Base-by-base conservation (phyloP, 2,113 vertebrate species). In the Poeciliopsis occidentalis region DNA sequence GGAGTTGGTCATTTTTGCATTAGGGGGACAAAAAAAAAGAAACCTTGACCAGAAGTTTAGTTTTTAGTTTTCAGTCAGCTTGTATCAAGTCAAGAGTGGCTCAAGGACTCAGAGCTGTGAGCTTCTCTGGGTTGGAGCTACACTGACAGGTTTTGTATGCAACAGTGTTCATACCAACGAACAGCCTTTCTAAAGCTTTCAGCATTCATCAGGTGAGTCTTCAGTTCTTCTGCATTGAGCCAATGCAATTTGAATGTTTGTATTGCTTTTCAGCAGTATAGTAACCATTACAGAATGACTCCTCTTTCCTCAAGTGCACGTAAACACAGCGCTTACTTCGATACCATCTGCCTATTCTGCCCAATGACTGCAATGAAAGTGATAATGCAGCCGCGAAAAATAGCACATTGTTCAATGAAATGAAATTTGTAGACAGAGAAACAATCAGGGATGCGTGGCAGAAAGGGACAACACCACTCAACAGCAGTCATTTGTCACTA, bases 401-500 rank as follows among this genome's bases (percentile, higher is more conserved):
- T 89, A 57, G 84, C 64, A 73, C 81, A 85, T 88, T 90, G 88
- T 90, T 86, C 73, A 85, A 62, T 41, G 75, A 89, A 91, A 93
- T 90, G 81, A 89, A 87, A 90, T 89, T 69, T 8, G 7, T 71
- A 79, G 84, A 82, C 26, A 34, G 64, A 75, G 76, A 76, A 85
- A 83, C 68, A 81, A 80, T 69, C 65, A 24, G 79, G 81, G 77
- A 83, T 34, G 32, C 64, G 54, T 60, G 10, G 67, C 70, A 72
- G 82, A 74, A 26, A 77, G 85, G 61, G 87, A 88, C 80, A 67
- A 39, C 76, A 67, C 74, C 72, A 75, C 79, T 86, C 82, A 88
- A 61, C 78, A 78, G 87, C 74, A 82, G 79, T 85, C 88, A 81
- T 94, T 92, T 89, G 84, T 91, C 91, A 88, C 75, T 65, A 15